Conservation (phyloP, 2,113 vertebrate species). For the Phodopus roborovskii region DNA sequence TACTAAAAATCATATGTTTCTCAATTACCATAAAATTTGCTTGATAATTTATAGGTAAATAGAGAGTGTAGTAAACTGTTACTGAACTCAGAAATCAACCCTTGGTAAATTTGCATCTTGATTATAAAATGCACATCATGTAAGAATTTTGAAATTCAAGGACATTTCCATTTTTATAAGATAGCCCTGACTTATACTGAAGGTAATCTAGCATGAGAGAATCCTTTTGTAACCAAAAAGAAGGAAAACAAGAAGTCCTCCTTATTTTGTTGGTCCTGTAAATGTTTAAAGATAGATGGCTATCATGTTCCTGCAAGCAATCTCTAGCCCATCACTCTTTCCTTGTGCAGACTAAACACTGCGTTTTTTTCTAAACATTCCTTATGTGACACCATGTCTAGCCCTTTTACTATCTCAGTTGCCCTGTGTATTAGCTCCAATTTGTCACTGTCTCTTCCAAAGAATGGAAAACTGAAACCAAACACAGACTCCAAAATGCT, state of each 20-base stretch:
- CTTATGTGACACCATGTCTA: slow-evolving; percentile 77
- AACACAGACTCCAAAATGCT: not conserved
- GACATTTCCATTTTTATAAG: slow-evolving; percentile 13
- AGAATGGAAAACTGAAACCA: slow-evolving; percentile 60
- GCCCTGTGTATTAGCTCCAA: slow-evolving; percentile 75
- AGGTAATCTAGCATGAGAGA: slow-evolving; percentile 43
- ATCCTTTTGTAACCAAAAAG: slow-evolving; percentile 13
- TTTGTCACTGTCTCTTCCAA: slow-evolving; percentile 77
- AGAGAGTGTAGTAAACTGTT: not conserved
- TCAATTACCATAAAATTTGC: not conserved
- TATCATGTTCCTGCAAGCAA: slow-evolving; percentile 76
- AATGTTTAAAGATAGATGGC: slow-evolving; percentile 83
- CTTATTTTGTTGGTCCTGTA: slow-evolving; percentile 77
- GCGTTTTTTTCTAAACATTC: slow-evolving; percentile 82
- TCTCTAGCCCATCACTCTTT: slow-evolving; percentile 73
- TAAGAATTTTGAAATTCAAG: slow-evolving; percentile 39
- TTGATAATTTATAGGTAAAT: not conserved
- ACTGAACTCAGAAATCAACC: not conserved
- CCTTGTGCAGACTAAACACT: slow-evolving; percentile 80
- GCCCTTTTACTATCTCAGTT: slow-evolving; percentile 80
- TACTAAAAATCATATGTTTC: not conserved
- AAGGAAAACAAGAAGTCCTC: not conserved
- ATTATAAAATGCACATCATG: slow-evolving; percentile 11
- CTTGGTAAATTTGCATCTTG: not conserved
- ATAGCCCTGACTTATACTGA: slow-evolving; percentile 24